Percentiles rank a stretch among this genome's conserved stretches.
Conservation (phyloP, 2,888 invertebrate species). For the Hanleya hanleyi region DNA sequence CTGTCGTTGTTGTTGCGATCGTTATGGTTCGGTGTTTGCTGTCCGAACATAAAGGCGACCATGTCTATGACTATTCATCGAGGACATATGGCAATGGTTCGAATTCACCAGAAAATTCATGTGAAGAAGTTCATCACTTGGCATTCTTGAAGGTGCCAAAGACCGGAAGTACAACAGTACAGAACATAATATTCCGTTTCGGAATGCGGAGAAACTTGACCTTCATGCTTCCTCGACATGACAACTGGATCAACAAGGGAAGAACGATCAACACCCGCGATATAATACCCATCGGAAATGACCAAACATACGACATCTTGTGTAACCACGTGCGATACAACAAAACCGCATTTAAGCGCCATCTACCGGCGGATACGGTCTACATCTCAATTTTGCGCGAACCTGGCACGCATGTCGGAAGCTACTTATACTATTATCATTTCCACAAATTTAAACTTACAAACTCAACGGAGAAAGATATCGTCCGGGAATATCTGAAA, state of each 20-base stretch:
- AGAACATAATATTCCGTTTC: background rate
- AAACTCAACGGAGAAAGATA: background rate
- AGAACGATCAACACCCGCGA: background rate
- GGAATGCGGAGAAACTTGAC: background rate
- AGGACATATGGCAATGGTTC: too few relatives aligned
- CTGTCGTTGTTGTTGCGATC: too few relatives aligned
- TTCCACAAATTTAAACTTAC: too few relatives aligned
- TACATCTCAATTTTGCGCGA: background rate
- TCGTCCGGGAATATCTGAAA: background rate
- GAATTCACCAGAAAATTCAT: conserved; percentile 19
- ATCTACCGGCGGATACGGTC: background rate
- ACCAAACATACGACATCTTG: background rate
- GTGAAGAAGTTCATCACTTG: background rate
- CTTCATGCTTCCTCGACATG: background rate
- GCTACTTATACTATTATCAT: background rate
- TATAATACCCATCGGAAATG: background rate
- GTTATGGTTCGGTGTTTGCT: too few relatives aligned
- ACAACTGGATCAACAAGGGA: background rate
- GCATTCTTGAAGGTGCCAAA: background rate
- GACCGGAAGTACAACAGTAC: background rate
- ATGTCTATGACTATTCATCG: too few relatives aligned
- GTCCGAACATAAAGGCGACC: too few relatives aligned
- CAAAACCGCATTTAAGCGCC: background rate
- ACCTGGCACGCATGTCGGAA: background rate
- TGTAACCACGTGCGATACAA: background rate